Conservation (phyloP, 2,888 invertebrate species). For the Galerucella pusilla region DNA sequence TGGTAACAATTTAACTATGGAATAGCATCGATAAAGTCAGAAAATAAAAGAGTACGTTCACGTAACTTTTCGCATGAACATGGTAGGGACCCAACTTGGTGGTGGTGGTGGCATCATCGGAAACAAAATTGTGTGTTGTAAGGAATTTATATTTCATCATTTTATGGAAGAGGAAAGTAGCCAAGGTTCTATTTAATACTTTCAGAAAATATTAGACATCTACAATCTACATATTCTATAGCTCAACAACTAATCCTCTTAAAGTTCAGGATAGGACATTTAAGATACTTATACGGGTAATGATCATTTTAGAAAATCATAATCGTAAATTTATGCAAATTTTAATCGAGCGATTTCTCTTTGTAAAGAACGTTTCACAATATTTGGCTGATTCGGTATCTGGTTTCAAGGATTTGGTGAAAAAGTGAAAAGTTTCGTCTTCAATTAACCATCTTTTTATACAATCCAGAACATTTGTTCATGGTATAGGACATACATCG, state of each 20-base stretch:
- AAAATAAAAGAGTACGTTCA: not conserved
- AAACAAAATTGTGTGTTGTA: not conserved
- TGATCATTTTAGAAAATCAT: conserved; percentile 33
- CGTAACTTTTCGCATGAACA: not conserved
- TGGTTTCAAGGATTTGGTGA: too few species aligned
- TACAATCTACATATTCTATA: conserved; percentile 53
- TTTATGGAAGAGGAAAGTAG: conserved; percentile 13
- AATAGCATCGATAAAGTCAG: not conserved
- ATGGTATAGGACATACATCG: too few species aligned
- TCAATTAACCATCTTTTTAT: too few species aligned
- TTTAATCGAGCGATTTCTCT: conserved; percentile 32
- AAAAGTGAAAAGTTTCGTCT: too few species aligned
- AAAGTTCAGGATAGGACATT: conserved; percentile 47
- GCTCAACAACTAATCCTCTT: conserved; percentile 48
- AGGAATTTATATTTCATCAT: not conserved
- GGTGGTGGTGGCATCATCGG: not conserved
- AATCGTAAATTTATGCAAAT: conserved; percentile 40
- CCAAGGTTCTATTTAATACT: conserved; percentile 21
- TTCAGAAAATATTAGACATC: conserved; percentile 43
- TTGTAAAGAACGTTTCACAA: too few species aligned
- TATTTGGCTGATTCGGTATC: too few species aligned
- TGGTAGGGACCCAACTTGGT: not conserved
- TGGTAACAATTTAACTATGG: not conserved
- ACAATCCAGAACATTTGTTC: too few species aligned
- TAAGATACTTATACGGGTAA: conserved; percentile 50